Evolutionary conservation across 2,113 vertebrate species (phyloP), one percentile per base, ranked within the genome.

Genomic region (Trichomycterus rosablanca): DNA sequence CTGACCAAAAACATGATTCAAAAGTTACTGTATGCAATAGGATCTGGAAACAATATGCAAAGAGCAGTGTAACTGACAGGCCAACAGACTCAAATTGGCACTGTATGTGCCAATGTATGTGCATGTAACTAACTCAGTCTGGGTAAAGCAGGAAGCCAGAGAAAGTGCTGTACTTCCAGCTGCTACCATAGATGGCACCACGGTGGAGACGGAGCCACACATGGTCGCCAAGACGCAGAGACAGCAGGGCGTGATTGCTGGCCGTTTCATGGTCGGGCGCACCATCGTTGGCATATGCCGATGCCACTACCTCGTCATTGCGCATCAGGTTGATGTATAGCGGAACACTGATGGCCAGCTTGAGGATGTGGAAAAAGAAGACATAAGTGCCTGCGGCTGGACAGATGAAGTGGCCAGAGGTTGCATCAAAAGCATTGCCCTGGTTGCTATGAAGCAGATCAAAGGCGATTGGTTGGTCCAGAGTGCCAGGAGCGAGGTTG

Each of bases 131-230:
- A 7, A 65, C 75, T 96, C 83, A 98, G 78, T 98, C 95, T 80
- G 94, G 93, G 83, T 99, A 99, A 53, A 98, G 90, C 66, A 98
- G 85, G 76, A 97, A 98, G 71, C 96, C 96, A 1, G 96, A 99
- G 68, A 99, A 99, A 6, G 95, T 98, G 71, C 95, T 98, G 22
- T 98, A 99, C 80, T 97, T 98, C 96, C 96, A 99, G 49, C 92
- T 97, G 77, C 96, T 99, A 64, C 96, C 95, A 57, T 99, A 99
- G 78, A 99, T 95, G 30, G 96, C 93, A 1, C 96, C 95, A 3
- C 94, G 87, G 74, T 98, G 96, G 71, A 99, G 78, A 15, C 95
- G 85, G 2, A 99, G 74, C 96, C 96, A 99, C 71, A 99, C 91
- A 74, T 97, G 94, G 71, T 99, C 96, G 15, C 94, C 96, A 43